phyloP scores from a whole-genome alignment of 2,113 vertebrate species.

The Lycocorax pyrrhopterus region DNA sequence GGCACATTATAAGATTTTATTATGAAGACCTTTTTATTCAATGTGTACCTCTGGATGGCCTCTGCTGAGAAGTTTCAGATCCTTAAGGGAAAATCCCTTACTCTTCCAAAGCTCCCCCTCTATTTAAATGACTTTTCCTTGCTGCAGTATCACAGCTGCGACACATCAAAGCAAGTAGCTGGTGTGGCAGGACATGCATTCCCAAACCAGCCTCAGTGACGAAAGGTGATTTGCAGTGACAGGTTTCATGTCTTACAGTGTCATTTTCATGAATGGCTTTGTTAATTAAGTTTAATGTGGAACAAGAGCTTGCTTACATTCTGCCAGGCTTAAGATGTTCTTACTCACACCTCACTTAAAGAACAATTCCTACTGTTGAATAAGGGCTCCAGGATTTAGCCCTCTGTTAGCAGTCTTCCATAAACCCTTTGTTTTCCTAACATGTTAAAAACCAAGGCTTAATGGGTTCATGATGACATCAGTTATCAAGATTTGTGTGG shows the following conservation, averaged over 20 bases:
- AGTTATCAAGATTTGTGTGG: conserved; percentile 70
- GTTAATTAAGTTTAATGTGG: conserved; percentile 54
- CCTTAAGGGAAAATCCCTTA: neutral
- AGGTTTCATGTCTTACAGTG: conserved; percentile 31
- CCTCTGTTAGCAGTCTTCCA: conserved; percentile 61
- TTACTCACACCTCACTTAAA: conserved; percentile 47
- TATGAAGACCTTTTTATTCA: neutral
- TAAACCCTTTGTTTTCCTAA: conserved; percentile 61
- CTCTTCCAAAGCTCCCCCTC: neutral
- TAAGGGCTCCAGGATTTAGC: conserved; percentile 49
- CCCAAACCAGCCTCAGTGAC: neutral
- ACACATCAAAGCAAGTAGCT: conserved; percentile 54
- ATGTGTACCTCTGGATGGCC: neutral
- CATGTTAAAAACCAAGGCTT: conserved; percentile 55
- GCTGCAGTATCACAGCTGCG: conserved; percentile 21
- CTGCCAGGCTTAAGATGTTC: conserved; percentile 37
- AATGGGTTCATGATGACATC: conserved; percentile 68
- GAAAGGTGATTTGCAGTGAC: conserved; percentile 54
- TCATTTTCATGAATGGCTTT: conserved; percentile 50
- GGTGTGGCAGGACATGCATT: conserved; percentile 30
- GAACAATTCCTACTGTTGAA: conserved; percentile 49
- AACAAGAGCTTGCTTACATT: conserved; percentile 52
- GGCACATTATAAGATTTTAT: neutral
- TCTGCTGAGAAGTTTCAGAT: conserved; percentile 7
- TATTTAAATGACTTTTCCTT: conserved; percentile 37